Evolutionary conservation across 2,113 vertebrate species (phyloP).

Genomic region (Colius striatus): DNA sequence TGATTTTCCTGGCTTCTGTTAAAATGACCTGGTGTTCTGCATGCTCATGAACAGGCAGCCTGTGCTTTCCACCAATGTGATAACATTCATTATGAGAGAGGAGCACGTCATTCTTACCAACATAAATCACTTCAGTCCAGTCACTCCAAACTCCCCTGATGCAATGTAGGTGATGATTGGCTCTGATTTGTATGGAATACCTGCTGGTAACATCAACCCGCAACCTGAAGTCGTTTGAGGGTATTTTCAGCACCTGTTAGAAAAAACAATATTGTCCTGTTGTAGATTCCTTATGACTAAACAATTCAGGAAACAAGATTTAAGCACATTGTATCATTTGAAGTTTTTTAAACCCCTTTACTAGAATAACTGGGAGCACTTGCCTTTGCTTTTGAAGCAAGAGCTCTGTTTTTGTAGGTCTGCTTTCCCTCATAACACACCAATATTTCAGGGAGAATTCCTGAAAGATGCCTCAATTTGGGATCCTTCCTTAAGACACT

Average conservation of each 20-base stretch:
- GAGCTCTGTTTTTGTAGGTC: background rate
- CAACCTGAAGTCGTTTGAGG: background rate
- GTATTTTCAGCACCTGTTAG: constrained; percentile 24
- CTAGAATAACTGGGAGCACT: background rate
- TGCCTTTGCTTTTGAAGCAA: background rate
- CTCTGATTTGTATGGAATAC: constrained; percentile 63
- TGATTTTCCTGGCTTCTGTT: background rate
- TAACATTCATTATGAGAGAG: background rate
- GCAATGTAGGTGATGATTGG: constrained; percentile 27
- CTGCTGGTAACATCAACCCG: background rate
- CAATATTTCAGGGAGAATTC: background rate
- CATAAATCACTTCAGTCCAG: constrained; percentile 56
- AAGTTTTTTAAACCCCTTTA: background rate
- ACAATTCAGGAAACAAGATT: background rate
- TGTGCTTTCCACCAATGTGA: background rate
- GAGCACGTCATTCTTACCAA: constrained; percentile 56
- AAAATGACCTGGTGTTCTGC: background rate
- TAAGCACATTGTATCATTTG: background rate
- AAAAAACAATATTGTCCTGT: background rate
- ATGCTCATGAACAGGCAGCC: background rate
- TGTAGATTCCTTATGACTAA: background rate
- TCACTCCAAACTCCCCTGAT: constrained; percentile 33
- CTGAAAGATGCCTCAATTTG: background rate
- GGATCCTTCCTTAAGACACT: background rate
- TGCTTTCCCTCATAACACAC: background rate